Base-by-base conservation (phyloP, 2,797 vertebrate genomes). In the Tadarida brasiliensis region DNA sequence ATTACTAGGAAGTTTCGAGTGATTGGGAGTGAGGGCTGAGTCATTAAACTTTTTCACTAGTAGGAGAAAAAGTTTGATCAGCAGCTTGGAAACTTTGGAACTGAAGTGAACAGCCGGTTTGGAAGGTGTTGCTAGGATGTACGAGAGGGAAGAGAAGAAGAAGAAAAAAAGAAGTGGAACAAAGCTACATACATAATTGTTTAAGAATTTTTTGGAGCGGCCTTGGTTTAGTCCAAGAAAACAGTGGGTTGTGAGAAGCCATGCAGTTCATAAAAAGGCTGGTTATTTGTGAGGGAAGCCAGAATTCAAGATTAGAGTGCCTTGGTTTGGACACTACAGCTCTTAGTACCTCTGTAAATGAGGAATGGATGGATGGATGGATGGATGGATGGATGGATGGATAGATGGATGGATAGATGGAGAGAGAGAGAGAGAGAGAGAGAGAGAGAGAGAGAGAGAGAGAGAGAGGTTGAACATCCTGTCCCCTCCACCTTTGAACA, bases 21-120 rank as follows among this genome's bases (percentile, higher is more conserved):
- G 30, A 68, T 56, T 86, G 59, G 54, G 77, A 67, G 10, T 83
- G 30, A 87, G 28, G 71, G 4, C 86, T 33, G 30, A 54, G 68
- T 63, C 95, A 92, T 87, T 68, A 22, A 95, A 9, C 71, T 89
- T 51, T 95, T 94, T 86, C 51, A 54, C 47, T 67, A 0, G 17
- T 28, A 33, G 26, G 22, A 49, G 65, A 86, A 74, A 76, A 90
- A 49, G 35, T 49, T 83, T 33, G 28, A 59, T 26, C 0, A 78
- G 7, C 26, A 91, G 82, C 51, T 77, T 88, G 68, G 49, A 88
- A 96, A 91, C 54, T 65, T 39, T 68, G 67, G 59, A 57, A 78
- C 7, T 2, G 6, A 56, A 84, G 33, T 35, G 11, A 39, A 33
- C 22, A 26, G 14, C 49, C 80, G 81, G 26, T 24, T 87, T 49